Evolutionary conservation across 2,797 vertebrate species (phyloP).

Genomic region (Kryptolebias ocellatus): DNA sequence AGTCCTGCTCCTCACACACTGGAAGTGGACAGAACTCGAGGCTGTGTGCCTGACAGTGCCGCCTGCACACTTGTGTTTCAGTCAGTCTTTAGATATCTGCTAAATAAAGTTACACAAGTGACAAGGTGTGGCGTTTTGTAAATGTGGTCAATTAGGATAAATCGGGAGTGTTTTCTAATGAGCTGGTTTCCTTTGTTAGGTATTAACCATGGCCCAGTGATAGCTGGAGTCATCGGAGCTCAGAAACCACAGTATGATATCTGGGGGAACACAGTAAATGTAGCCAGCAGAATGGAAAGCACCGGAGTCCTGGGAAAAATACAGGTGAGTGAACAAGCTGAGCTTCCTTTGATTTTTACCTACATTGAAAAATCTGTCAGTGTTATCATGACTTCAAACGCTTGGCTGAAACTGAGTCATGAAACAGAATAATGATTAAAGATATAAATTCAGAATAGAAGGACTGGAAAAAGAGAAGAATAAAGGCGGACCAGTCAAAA

Average conservation of each 20-base stretch:
- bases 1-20: slow-evolving; percentile 34
- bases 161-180: slow-evolving; percentile 7
- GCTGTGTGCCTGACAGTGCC: slow-evolving; percentile 21
- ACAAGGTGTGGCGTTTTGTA: background rate
- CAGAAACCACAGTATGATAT: slow-evolving; percentile 99
- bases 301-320: slow-evolving; percentile 97
- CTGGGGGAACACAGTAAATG: slow-evolving; percentile 98
- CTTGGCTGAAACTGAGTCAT: too few relatives aligned
- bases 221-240: slow-evolving; percentile 97
- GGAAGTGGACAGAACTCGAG: slow-evolving; percentile 40
- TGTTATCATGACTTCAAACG: too few relatives aligned
- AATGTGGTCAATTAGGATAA: background rate
- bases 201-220: slow-evolving; percentile 97
- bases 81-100: slow-evolving; percentile 22
- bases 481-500: too few relatives aligned
- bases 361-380: background rate
- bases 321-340: slow-evolving; percentile 81
- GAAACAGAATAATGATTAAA: too few relatives aligned
- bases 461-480: too few relatives aligned
- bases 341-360: background rate
- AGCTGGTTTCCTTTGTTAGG: slow-evolving; percentile 77
- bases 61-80: slow-evolving; percentile 34
- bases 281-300: slow-evolving; percentile 98
- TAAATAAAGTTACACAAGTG: too few relatives aligned
- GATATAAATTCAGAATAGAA: too few relatives aligned